Evolutionary conservation across 2,888 invertebrate genomes (phyloP), one percentile per base, ranked within the genome.

Genomic region (Drosophila gaucha): DNA sequence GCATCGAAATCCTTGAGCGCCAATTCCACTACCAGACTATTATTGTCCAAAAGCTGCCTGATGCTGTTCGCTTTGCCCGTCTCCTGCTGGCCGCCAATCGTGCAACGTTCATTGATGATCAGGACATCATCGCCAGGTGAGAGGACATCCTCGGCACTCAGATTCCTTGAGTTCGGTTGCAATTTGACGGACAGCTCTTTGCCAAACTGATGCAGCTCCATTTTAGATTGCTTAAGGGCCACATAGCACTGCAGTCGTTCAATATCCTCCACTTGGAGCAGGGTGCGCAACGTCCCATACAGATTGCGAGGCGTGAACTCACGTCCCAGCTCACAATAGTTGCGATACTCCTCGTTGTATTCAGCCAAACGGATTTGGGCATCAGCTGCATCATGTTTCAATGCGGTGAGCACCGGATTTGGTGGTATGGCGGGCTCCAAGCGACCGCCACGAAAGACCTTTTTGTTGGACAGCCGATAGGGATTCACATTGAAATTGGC

Each of bases 241-340:
- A 74, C 20, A 67, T 88, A 89, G 22, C 78, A 72, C 33, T 75
- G 72, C 60, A 89, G 22, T 0, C 63, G 68, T 30, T 89, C 88
- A 26, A 88, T 68, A 54, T 91, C 91, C 67, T 91, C 91, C 41
- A 91, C 84, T 64, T 90, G 86, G 3, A 91, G 56, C 30, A 90
- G 22, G 0, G 78, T 79, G 3, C 67, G 63, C 4, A 90, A 43
- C 0, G 80, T 67, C 0, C 76, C 75, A 18, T 51, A 33, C 1
- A 89, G 35, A 52, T 86, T 89, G 6, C 59, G 28, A 10, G 57
- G 74, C 2, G 87, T 86, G 0, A 90, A 49, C 3, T 66, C 52
- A 2, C 66, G 62, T 3, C 66, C 74, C 22, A 67, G 58, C 8
- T 65, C 70, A 20, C 75, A 66, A 51, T 78, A 89, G 43, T 88